These are phyloP conservation scores for Clusia tigrina DNA, from an alignment of 2,888 invertebrate genomes.

Conservation along the genomic window DNA sequence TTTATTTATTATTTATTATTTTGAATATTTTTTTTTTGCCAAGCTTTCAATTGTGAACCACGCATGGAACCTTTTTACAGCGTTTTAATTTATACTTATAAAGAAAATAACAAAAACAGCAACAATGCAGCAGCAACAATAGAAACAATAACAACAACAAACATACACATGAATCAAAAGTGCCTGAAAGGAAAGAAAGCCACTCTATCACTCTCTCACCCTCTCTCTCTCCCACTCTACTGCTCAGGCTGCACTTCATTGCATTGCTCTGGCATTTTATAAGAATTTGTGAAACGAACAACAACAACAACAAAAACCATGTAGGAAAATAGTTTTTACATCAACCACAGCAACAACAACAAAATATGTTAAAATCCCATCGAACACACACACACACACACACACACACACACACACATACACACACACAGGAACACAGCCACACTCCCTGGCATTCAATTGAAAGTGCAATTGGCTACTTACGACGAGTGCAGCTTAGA, in stretches of 20 bases:
- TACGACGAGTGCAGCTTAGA: conserved; percentile 41
- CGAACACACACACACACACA: neutral
- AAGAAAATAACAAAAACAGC: neutral
- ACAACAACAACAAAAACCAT: too few species aligned
- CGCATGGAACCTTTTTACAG: conserved; percentile 4
- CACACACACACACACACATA: too few species aligned
- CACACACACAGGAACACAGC: too few species aligned
- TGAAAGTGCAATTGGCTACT: conserved; percentile 49
- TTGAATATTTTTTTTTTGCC: neutral
- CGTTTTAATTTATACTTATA: neutral
- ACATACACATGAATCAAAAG: too few species aligned
- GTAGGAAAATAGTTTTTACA: too few species aligned
- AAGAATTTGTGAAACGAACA: too few species aligned
- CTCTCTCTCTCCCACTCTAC: too few species aligned
- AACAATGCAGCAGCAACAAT: neutral
- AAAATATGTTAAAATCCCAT: neutral
- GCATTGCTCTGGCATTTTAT: too few species aligned
- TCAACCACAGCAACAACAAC: neutral
- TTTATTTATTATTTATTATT: neutral
- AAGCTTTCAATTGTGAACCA: neutral
- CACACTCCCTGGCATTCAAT: too few species aligned
- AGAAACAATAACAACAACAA: neutral
- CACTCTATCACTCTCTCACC: too few species aligned
- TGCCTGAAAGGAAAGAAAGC: too few species aligned
- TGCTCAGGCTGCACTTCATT: too few species aligned